Conservation (phyloP, 2,113 vertebrate species). For the Verasper variegatus region DNA sequence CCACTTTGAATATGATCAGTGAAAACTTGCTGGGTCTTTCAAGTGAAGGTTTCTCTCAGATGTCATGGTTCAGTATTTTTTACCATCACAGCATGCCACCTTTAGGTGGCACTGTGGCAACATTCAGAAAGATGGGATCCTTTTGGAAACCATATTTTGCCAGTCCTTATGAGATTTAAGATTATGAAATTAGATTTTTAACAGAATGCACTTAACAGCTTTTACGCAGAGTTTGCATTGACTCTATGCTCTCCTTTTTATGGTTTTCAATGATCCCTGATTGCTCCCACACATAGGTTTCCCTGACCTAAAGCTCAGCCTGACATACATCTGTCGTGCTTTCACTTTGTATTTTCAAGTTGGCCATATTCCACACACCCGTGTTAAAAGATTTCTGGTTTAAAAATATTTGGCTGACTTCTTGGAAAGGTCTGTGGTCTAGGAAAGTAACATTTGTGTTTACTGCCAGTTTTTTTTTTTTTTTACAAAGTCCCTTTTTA, state of each 20-base stretch:
- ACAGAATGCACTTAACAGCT: constrained; percentile 49
- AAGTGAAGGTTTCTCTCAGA: constrained; percentile 12
- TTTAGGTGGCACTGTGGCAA: constrained; percentile 54
- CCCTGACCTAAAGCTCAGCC: constrained; percentile 10
- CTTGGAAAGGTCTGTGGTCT: constrained; percentile 22
- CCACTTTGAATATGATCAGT: constrained; percentile 24
- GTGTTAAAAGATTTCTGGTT: constrained; percentile 13
- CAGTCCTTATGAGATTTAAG: constrained; percentile 28
- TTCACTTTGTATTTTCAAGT: constrained; percentile 19
- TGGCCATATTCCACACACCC: constrained; percentile 16
- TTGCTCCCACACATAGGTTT: not conserved
- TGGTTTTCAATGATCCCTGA: not conserved
- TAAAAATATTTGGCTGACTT: constrained; percentile 1
- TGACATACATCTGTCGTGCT: not conserved
- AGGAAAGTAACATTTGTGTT: constrained; percentile 29
- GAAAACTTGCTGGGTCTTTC: constrained; percentile 19
- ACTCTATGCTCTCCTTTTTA: not conserved
- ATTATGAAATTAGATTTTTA: constrained; percentile 6
- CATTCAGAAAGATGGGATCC: constrained; percentile 22
- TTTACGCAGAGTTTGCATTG: constrained; percentile 34
- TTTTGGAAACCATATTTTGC: not conserved
- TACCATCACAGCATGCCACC: constrained; percentile 13
- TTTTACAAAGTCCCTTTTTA: constrained; percentile 31
- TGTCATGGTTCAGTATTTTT: constrained; percentile 12
- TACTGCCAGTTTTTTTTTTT: constrained; percentile 36